A percentile compares a stretch with the other conserved stretches of the same genome.
phyloP scores from a whole-genome alignment of 2,888 invertebrate genomes.

The Physocephala rufipes region DNA sequence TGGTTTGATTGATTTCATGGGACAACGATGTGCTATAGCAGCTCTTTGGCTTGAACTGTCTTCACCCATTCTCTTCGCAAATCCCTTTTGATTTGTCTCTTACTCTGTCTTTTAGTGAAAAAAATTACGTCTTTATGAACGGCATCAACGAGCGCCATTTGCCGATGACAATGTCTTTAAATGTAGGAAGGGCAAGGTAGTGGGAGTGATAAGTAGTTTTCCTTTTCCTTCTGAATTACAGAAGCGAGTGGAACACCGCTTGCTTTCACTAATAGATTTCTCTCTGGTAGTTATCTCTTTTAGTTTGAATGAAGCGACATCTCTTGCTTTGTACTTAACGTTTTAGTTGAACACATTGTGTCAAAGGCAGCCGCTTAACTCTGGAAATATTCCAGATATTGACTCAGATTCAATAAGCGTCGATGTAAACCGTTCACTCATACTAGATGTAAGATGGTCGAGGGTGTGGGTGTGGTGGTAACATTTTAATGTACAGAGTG shows the following conservation, averaged over 20 bases:
- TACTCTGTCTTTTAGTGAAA: background rate
- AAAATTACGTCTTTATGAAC: background rate
- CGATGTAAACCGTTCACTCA: background rate
- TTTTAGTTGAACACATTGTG: slow-evolving; percentile 36
- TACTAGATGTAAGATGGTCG: too few relatives aligned
- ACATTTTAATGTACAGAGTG: slow-evolving; percentile 24
- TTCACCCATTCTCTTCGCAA: background rate
- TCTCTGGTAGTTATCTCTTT: background rate
- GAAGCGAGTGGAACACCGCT: background rate
- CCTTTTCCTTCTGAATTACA: too few relatives aligned
- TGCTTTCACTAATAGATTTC: background rate
- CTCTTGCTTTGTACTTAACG: slow-evolving; percentile 10
- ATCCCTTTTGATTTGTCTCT: background rate
- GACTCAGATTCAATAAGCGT: slow-evolving; percentile 34
- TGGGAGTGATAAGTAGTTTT: too few relatives aligned
- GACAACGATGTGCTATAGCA: background rate
- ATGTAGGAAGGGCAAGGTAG: too few relatives aligned
- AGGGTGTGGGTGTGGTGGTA: too few relatives aligned
- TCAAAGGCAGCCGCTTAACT: slow-evolving; percentile 36
- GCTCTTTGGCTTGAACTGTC: background rate
- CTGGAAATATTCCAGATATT: slow-evolving; percentile 26
- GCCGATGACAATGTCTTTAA: slow-evolving; percentile 28
- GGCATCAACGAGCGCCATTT: background rate
- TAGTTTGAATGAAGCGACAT: background rate
- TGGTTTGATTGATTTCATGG: background rate